These are phyloP conservation scores for Plutomurus gul DNA, from an alignment of 1,140 invertebrate genomes.

Conservation along the genomic window DNA sequence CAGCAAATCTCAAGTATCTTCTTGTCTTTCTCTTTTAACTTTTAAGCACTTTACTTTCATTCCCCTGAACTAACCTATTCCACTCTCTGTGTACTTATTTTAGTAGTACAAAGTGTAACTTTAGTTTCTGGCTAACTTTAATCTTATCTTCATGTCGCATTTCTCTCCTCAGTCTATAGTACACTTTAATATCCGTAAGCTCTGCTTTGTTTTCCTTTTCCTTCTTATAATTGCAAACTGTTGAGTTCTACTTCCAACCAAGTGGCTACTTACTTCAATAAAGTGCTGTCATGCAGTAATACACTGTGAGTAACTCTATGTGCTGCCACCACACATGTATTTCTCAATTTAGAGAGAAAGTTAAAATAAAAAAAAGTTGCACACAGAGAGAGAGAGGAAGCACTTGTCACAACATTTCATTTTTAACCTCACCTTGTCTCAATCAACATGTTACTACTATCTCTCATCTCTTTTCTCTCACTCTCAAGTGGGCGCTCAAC, in stretches of 20 bases:
- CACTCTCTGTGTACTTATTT: not conserved
- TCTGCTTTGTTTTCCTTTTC: not conserved
- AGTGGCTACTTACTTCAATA: too few species aligned
- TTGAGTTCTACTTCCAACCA: too few species aligned
- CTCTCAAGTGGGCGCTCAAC: not conserved
- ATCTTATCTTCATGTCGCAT: slow-evolving; percentile 10
- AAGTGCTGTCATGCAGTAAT: too few species aligned
- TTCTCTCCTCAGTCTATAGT: too few species aligned
- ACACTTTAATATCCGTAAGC: not conserved
- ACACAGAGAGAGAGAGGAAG: not conserved
- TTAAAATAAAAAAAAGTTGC: too few species aligned
- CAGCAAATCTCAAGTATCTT: not conserved
- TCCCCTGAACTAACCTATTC: not conserved
- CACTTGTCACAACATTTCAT: slow-evolving; percentile 4
- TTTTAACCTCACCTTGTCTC: not conserved
- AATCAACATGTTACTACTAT: not conserved
- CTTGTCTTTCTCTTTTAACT: slow-evolving; percentile 3
- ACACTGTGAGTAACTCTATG: not conserved
- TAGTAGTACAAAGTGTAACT: not conserved
- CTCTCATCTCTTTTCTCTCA: not conserved
- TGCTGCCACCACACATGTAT: not conserved
- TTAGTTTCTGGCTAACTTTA: slow-evolving; percentile 7
- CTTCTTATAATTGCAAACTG: too few species aligned
- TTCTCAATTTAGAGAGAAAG: too few species aligned
- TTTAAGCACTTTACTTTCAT: not conserved